phyloP scores from a whole-genome alignment of 1,140 invertebrate genomes.

The Chlorops oryzae region DNA sequence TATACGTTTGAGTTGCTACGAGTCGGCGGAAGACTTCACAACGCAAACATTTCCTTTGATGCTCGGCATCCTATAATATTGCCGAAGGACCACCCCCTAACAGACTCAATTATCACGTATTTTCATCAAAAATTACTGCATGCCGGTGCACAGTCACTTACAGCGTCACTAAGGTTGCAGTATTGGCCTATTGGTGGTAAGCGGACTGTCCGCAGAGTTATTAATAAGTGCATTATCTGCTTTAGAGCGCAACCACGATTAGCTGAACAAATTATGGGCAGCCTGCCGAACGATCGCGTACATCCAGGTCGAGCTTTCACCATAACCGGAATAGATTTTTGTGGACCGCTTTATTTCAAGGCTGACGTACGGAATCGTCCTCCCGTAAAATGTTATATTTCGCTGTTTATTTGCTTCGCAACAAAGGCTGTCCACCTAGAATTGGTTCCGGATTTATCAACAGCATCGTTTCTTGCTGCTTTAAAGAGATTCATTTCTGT shows the following conservation, averaged over 20 bases:
- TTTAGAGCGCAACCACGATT: slow-evolving; percentile 20
- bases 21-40: slow-evolving; percentile 42
- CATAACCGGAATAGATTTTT: slow-evolving; percentile 32
- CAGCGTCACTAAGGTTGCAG: slow-evolving; percentile 16
- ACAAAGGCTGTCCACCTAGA: slow-evolving; percentile 34
- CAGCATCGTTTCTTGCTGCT: slow-evolving; percentile 18
- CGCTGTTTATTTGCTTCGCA: slow-evolving; percentile 19
- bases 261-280: slow-evolving; percentile 31
- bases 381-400: slow-evolving; percentile 14
- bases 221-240: slow-evolving; percentile 40
- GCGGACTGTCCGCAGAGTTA: slow-evolving; percentile 17
- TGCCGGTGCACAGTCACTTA: slow-evolving; percentile 31
- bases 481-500: slow-evolving; percentile 20
- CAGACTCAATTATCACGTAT: slow-evolving; percentile 34
- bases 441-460: slow-evolving; percentile 19
- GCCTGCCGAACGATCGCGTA: slow-evolving; percentile 23
- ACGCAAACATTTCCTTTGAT: slow-evolving; percentile 27
- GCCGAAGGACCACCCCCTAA: slow-evolving; percentile 32
- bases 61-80: slow-evolving; percentile 47
- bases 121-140: slow-evolving; percentile 37
- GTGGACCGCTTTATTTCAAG: slow-evolving; percentile 28
- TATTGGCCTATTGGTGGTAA: slow-evolving; percentile 33
- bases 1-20: slow-evolving; percentile 38
- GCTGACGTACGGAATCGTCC: background rate
- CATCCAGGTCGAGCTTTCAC: slow-evolving; percentile 25